These are phyloP conservation scores for Glaucomys volans DNA, from an alignment of 2,113 vertebrate species.

Conservation along the genomic window DNA sequence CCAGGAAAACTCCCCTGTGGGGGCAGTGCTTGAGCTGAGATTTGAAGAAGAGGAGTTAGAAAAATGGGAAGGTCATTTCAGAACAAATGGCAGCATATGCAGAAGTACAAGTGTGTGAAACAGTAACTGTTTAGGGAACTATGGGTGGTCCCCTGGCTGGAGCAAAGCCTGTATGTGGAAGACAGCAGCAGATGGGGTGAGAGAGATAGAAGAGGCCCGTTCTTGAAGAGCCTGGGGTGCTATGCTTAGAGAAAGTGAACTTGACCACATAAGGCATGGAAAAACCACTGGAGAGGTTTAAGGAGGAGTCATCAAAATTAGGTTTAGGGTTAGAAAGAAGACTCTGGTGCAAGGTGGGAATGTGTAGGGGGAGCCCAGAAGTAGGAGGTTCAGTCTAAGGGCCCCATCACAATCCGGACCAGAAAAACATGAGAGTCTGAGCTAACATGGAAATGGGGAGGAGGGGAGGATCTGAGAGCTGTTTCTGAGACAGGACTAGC, in stretches of 20 bases:
- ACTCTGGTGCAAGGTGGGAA: background rate
- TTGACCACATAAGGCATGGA: background rate
- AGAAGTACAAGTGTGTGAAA: background rate
- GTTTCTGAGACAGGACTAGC: background rate
- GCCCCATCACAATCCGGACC: background rate
- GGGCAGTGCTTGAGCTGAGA: background rate
- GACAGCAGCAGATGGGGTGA: background rate
- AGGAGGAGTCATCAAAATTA: background rate
- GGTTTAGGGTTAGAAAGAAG: background rate
- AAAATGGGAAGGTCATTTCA: conserved; percentile 54
- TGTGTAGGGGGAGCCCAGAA: background rate
- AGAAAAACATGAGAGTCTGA: background rate
- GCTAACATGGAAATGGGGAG: background rate
- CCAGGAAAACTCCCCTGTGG: background rate
- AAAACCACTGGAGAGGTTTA: background rate
- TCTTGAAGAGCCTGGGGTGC: background rate
- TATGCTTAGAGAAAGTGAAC: background rate
- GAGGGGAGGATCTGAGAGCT: background rate
- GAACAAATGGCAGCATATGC: background rate
- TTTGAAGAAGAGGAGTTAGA: conserved; percentile 30
- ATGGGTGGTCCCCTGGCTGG: background rate
- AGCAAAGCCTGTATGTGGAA: background rate
- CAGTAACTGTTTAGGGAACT: conserved; percentile 28
- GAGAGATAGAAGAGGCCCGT: background rate
- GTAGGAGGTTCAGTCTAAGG: background rate